These are phyloP conservation scores for Bombus picipes DNA, from an alignment of 1,140 invertebrate species.

Conservation along the genomic window DNA sequence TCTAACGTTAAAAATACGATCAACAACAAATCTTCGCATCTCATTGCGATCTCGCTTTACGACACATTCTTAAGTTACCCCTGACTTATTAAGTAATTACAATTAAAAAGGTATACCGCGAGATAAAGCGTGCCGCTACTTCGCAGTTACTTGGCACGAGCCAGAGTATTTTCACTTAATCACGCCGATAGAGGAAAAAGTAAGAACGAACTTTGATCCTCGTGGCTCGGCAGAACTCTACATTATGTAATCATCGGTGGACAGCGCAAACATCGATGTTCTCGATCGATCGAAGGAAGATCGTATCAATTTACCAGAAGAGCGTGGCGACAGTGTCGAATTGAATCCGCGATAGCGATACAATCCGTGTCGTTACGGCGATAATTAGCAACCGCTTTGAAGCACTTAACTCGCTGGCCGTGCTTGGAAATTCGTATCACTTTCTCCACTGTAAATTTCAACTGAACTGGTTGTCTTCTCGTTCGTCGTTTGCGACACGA, in stretches of 20 bases:
- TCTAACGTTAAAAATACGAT: background rate
- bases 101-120: too few relatives aligned
- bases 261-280: background rate
- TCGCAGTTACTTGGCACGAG: background rate
- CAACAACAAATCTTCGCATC: background rate
- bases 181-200: background rate
- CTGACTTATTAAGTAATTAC: background rate
- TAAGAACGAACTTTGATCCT: background rate
- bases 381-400: conserved; percentile 8
- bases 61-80: too few relatives aligned
- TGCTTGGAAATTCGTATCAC: conserved; percentile 20
- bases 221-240: background rate
- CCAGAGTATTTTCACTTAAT: background rate
- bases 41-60: background rate
- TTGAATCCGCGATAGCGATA: background rate
- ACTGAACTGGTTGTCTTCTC: background rate
- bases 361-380: background rate
- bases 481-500: background rate
- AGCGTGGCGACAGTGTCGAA: background rate
- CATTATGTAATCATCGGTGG: background rate
- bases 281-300: background rate
- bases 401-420: background rate
- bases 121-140: background rate
- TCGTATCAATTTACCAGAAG: background rate
- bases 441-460: background rate